phyloP scores from a whole-genome alignment of 2,113 vertebrate genomes.

The Kryptolebias marmoratus region DNA sequence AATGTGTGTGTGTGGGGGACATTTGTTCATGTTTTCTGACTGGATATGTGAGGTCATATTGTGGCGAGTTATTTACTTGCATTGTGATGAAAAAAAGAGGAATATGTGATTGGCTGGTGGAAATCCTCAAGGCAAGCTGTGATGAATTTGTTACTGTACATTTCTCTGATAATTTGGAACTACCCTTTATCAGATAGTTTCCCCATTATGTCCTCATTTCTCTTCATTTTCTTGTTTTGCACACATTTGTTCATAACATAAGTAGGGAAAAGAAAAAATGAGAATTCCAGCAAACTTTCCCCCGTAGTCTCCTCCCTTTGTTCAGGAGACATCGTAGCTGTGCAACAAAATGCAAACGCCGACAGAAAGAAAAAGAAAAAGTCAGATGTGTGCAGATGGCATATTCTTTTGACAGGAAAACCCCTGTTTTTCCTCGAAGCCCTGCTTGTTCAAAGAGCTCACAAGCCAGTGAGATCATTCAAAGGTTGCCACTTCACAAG shows the following conservation, averaged over 20 bases:
- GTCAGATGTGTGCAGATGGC: constrained; percentile 23
- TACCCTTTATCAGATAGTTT: neutral
- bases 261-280: neutral
- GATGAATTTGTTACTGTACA: neutral
- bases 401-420: constrained; percentile 56
- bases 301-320: constrained; percentile 3
- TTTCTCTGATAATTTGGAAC: constrained; percentile 3
- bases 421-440: constrained; percentile 54
- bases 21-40: constrained; percentile 4
- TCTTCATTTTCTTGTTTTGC: neutral
- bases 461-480: constrained; percentile 49
- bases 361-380: constrained; percentile 31
- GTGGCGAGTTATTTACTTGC: neutral
- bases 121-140: neutral
- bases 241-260: neutral
- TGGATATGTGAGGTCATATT: constrained; percentile 13
- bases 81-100: constrained; percentile 3
- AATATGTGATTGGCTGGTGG: constrained; percentile 2
- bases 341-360: constrained; percentile 15
- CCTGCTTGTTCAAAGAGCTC: constrained; percentile 34
- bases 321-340: neutral
- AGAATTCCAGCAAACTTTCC: constrained; percentile 4
- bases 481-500: constrained; percentile 28
- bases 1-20: constrained; percentile 19
- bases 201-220: neutral